Evolutionary conservation across 2,888 invertebrate species (phyloP).

Genomic region (Torymus aiolomorphi): DNA sequence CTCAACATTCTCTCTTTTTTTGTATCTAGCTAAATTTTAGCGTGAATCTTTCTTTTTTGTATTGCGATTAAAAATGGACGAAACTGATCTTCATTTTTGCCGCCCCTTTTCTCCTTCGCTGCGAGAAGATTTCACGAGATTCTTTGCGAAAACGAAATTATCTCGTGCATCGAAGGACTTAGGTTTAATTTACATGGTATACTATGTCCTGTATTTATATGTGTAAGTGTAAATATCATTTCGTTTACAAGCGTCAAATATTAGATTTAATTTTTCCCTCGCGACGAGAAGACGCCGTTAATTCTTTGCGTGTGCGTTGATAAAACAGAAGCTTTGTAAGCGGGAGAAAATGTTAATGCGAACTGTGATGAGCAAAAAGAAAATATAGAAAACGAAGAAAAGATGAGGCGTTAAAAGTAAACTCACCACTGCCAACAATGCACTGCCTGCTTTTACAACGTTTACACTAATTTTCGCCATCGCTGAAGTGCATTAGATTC

Average conservation of each 20-base stretch:
- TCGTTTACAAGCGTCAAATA: conserved; percentile 45
- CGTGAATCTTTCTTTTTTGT: conserved; percentile 34
- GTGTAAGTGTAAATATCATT: conserved; percentile 54
- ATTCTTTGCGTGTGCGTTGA: conserved; percentile 30
- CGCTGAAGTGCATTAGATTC: not conserved
- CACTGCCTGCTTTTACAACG: conserved; percentile 42
- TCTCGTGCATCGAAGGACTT: conserved; percentile 32
- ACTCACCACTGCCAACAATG: conserved; percentile 48
- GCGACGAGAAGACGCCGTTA: conserved; percentile 37
- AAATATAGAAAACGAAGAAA: conserved; percentile 8
- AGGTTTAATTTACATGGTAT: conserved; percentile 44
- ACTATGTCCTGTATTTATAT: conserved; percentile 54
- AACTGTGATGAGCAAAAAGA: not conserved
- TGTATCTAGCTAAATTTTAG: conserved; percentile 36
- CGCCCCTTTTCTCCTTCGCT: conserved; percentile 33
- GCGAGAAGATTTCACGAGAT: conserved; percentile 37
- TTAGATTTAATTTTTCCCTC: conserved; percentile 39
- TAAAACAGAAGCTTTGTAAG: not conserved
- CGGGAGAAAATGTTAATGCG: conserved; percentile 22
- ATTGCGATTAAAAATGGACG: conserved; percentile 19
- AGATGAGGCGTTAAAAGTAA: conserved; percentile 1
- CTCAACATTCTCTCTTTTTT: conserved; percentile 48
- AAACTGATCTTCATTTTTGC: conserved; percentile 39
- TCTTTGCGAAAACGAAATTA: conserved; percentile 36
- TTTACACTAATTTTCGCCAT: conserved; percentile 19